Conservation (phyloP, 2,113 vertebrate species). For the Corydoras sp. region DNA sequence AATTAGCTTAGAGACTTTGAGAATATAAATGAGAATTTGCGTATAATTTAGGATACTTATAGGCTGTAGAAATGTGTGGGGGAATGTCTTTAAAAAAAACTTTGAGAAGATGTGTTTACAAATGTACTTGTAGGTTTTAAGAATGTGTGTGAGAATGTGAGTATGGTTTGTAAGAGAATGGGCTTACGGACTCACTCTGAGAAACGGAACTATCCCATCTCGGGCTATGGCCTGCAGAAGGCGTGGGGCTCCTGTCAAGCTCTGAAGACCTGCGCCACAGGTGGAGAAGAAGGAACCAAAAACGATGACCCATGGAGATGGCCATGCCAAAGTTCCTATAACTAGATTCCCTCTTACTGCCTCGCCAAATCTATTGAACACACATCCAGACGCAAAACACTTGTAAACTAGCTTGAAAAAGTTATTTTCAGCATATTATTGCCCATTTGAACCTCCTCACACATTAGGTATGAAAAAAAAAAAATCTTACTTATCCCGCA, state of each 20-base stretch:
- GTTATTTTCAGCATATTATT: background rate
- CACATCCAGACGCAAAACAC: background rate
- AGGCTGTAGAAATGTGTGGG: too few relatives aligned
- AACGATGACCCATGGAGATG: conserved; percentile 94
- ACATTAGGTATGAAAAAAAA: background rate
- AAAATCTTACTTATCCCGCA: conserved; percentile 87
- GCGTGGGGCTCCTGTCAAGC: conserved; percentile 89
- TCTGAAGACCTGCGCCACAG: conserved; percentile 91
- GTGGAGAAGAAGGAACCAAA: conserved; percentile 97
- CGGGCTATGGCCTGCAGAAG: conserved; percentile 92
- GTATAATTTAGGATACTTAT: too few relatives aligned
- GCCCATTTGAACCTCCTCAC: too few relatives aligned
- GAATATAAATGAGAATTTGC: too few relatives aligned
- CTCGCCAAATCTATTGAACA: conserved; percentile 80
- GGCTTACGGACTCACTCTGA: conserved; percentile 71
- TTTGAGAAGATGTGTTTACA: too few relatives aligned
- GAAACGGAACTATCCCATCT: conserved; percentile 88
- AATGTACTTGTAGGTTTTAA: too few relatives aligned
- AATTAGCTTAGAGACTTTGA: too few relatives aligned
- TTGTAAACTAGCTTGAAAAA: background rate
- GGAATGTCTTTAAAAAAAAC: too few relatives aligned
- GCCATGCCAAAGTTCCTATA: conserved; percentile 92
- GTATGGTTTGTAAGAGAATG: too few relatives aligned
- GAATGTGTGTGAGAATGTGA: too few relatives aligned
- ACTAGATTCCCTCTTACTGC: conserved; percentile 92